Percentiles rank a stretch among this genome's conserved stretches.
Conservation (phyloP, 1,140 invertebrate species). For the Scaptodrosophila lebanonensis region DNA sequence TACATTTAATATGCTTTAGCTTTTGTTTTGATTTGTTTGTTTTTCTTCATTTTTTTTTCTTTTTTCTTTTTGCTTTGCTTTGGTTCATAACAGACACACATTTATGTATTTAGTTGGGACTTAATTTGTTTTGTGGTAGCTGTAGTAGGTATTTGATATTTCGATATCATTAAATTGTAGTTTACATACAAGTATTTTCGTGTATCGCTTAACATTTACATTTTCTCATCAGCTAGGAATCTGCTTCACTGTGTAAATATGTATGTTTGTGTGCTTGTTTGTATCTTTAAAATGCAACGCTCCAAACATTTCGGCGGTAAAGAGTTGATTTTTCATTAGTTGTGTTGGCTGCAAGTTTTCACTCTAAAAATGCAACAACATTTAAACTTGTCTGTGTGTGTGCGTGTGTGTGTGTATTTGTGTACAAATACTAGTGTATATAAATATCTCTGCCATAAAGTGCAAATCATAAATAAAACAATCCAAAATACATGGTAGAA, state of each 20-base stretch:
- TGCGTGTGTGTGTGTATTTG: constrained; percentile 37
- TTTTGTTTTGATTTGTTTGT: constrained; percentile 25
- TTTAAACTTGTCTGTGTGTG: constrained; percentile 30
- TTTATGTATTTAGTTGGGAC: constrained; percentile 26
- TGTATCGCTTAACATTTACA: constrained; percentile 14
- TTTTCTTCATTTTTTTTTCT: constrained; percentile 20
- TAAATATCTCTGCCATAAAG: too few species aligned
- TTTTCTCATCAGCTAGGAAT: constrained; percentile 13
- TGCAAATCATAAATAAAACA: too few species aligned
- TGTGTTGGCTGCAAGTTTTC: constrained; percentile 23
- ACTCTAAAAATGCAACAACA: constrained; percentile 35
- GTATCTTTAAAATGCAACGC: too few species aligned
- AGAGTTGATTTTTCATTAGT: constrained; percentile 29
- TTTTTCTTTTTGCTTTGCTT: constrained; percentile 12
- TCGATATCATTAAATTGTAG: neutral
- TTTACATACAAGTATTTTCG: constrained; percentile 16
- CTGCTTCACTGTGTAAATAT: constrained; percentile 6
- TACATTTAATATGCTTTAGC: constrained; percentile 53
- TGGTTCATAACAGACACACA: constrained; percentile 8
- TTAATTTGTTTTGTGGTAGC: constrained; percentile 58
- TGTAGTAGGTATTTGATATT: constrained; percentile 18
- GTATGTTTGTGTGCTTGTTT: constrained; percentile 26
- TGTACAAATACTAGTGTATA: too few species aligned
- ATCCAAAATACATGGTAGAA: too few species aligned
- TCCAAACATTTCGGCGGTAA: constrained; percentile 49